Conservation (phyloP, 1,140 invertebrate species). For the Lanistes nyassanus region DNA sequence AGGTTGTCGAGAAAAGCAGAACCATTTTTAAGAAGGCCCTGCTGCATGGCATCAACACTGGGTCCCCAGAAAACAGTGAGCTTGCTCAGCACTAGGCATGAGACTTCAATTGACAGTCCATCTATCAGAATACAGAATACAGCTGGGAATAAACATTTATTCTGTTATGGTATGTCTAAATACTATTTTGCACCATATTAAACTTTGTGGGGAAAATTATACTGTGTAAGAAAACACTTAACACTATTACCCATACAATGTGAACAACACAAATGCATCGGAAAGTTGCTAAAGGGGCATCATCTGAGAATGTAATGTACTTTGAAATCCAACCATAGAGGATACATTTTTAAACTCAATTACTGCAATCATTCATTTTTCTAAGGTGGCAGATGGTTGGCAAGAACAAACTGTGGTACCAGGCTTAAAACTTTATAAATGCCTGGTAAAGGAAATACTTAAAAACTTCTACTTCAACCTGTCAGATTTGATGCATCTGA, state of each 20-base stretch:
- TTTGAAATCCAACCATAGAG: too few relatives aligned
- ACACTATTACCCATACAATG: neutral
- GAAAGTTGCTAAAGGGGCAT: too few relatives aligned
- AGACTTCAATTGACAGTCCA: constrained; percentile 6
- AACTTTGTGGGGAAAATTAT: neutral
- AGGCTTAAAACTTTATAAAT: neutral
- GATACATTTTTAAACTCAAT: too few relatives aligned
- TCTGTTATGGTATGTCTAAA: too few relatives aligned
- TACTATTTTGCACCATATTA: neutral
- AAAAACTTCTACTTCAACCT: too few relatives aligned
- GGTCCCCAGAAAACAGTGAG: constrained; percentile 20
- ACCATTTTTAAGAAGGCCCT: neutral
- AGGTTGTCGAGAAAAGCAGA: constrained; percentile 4
- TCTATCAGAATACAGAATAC: neutral
- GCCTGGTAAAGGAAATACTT: neutral
- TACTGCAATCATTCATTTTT: too few relatives aligned
- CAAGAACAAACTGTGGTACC: too few relatives aligned
- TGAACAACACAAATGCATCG: too few relatives aligned
- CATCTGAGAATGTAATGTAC: too few relatives aligned
- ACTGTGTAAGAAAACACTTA: neutral
- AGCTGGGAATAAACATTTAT: neutral
- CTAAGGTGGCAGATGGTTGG: too few relatives aligned
- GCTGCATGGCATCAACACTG: constrained; percentile 10
- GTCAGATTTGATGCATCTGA: neutral
- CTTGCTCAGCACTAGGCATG: constrained; percentile 6